Percentiles rank a stretch among this genome's conserved stretches.
Conservation (phyloP, 2,113 vertebrate species). For the human (Homo sapiens) region GRCh38 chr16:79356501-79357000, state of each 20-base stretch:
- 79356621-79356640: neutral
- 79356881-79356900: neutral
- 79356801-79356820: neutral
- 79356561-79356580: neutral
- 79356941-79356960: neutral
- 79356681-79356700: neutral
- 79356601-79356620: neutral
- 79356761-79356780: too few relatives aligned
- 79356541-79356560: neutral
- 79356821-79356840: neutral
- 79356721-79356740: neutral
- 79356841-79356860: neutral
- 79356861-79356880: neutral
- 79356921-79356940: neutral
- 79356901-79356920: neutral
- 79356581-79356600: neutral
- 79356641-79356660: rapidly evolving
- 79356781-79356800: rapidly evolving
- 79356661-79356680: neutral
- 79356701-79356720: neutral
- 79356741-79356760: neutral
- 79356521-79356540: neutral
- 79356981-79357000: too few relatives aligned
- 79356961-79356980: neutral
- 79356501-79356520: rapidly evolving